phyloP scores from a whole-genome alignment of 2,888 invertebrate genomes.

The Drosophila kanekoi region DNA sequence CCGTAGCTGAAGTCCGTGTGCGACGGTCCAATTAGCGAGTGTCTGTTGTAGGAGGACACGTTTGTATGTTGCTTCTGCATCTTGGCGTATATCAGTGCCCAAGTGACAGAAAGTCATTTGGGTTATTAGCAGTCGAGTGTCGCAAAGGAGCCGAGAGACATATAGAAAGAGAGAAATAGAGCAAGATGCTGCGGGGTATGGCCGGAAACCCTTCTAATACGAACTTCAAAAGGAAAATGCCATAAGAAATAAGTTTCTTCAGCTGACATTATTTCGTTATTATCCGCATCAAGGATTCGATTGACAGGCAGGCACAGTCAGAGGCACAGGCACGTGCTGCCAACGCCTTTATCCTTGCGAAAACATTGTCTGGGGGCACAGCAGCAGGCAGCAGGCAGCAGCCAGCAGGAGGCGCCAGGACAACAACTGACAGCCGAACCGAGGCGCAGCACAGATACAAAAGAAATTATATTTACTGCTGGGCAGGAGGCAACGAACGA shows the following conservation, averaged over 20 bases:
- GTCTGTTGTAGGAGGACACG: conserved; percentile 24
- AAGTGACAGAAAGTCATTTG: conserved; percentile 75
- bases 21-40: conserved; percentile 53
- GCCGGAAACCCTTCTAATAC: conserved; percentile 57
- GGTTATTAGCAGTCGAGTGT: conserved; percentile 69
- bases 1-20: conserved; percentile 16
- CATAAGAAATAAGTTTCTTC: conserved; percentile 58
- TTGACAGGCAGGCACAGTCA: conserved; percentile 59
- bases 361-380: conserved; percentile 73
- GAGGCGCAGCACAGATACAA: conserved; percentile 57
- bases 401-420: conserved; percentile 21
- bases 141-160: conserved; percentile 2
- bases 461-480: conserved; percentile 72
- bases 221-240: conserved; percentile 61
- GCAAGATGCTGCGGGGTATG: not conserved
- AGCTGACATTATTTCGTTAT: conserved; percentile 80
- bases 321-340: conserved; percentile 71
- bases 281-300: conserved; percentile 80
- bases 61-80: conserved; percentile 16
- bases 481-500: conserved; percentile 34
- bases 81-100: conserved; percentile 51
- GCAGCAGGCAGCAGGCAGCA: conserved; percentile 39
- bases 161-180: too few species aligned
- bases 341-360: conserved; percentile 73
- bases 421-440: conserved; percentile 48